Percentiles rank a stretch among this genome's conserved stretches.
phyloP scores from a whole-genome alignment of 1,140 invertebrate species.

The Rhopalosiphum padi region DNA sequence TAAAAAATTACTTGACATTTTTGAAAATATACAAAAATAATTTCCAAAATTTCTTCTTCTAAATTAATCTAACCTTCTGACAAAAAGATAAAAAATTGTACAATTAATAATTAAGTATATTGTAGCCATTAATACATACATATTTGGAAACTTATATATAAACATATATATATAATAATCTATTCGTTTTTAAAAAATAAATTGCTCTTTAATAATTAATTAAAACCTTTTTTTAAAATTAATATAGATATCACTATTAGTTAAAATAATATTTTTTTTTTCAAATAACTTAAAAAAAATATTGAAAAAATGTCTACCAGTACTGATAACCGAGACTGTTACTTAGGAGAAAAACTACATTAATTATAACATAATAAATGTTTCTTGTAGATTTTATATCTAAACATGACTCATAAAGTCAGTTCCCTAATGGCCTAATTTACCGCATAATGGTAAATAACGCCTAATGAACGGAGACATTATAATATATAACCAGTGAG shows the following conservation, averaged over 20 bases:
- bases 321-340: not conserved
- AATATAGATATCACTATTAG: not conserved
- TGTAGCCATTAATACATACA: not conserved
- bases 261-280: not conserved
- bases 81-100: not conserved
- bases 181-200: not conserved
- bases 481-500: conserved; percentile 20
- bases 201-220: not conserved
- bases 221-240: not conserved
- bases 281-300: not conserved
- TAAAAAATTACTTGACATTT: not conserved
- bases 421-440: conserved; percentile 37
- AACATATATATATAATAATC: not conserved
- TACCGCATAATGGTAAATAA: conserved; percentile 27
- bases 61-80: not conserved
- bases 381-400: conserved; percentile 30
- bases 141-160: not conserved
- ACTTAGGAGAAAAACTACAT: not conserved
- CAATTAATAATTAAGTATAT: not conserved
- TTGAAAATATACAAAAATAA: not conserved
- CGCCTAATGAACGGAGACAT: conserved; percentile 41
- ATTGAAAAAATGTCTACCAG: not conserved
- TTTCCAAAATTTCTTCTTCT: not conserved
- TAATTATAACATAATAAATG: conserved; percentile 33
- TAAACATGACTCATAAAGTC: conserved; percentile 35